Base-by-base conservation (phyloP, 53 echinoderm and acorn worm species). In the Holothuria leucospilota region DNA sequence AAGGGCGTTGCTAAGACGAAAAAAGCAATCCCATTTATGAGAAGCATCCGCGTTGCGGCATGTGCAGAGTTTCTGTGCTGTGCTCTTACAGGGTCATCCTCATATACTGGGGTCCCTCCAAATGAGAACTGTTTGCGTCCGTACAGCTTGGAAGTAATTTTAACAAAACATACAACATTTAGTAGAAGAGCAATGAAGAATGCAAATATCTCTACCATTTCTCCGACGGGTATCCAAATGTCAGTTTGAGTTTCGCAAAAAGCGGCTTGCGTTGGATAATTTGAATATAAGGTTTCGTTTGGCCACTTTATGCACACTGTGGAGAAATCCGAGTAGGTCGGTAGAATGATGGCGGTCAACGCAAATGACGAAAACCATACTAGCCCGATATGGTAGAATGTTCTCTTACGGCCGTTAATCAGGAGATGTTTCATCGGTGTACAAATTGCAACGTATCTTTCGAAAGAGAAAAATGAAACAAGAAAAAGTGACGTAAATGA, bases 11-110 rank as follows among this genome's bases (percentile, higher is more conserved):
- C 30, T 9, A 70, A 70, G 9, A 70, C 11, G 30, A 70, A 70
- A 40, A 70, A 70, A 38, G 29, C 20, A 70, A 70, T 70, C 8
- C 70, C 70, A 70, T 70, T 70, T 24, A 70, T 40, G 8, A 70
- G 30, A 38, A 70, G 70, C 70, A 70, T 70, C 8, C 70, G 8
- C 30, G 70, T 30, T 26, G 70, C 70, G 8, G 70, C 70, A 29
- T 38, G 30, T 13, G 70, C 70, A 6, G 70, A 70, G 7, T 3
- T 70, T 29, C 70, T 70, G 20, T 29, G 70, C 4, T 29, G 70
- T 15, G 26, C 7, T 28, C 15, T 29, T 20, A 25, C 39, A 30
- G 70, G 34, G 34, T 70, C 34, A 20, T 29, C 39, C 12, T 20
- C 30, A 40, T 10, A 12, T 26, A 8, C 16, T 30, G 70, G 29